Evolutionary conservation across 2,113 vertebrate genomes (phyloP).

Genomic region (rabbit (Oryctolagus cuniculus)): DNA sequence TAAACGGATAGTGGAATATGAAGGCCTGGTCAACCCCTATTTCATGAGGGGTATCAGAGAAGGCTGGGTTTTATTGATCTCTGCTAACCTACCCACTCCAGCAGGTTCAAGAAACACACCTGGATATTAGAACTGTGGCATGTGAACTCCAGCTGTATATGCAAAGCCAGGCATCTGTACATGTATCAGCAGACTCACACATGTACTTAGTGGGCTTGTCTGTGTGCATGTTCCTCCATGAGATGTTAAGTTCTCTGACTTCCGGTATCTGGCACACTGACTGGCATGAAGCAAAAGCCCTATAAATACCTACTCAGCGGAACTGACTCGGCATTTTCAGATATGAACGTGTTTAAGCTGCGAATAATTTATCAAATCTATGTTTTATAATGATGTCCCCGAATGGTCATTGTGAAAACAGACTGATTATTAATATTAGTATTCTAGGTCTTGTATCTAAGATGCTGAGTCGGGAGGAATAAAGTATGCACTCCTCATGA

Average conservation of each 20-base stretch:
- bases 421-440: neutral
- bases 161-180: neutral
- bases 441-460: neutral
- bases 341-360: neutral
- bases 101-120: neutral
- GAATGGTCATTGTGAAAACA: neutral
- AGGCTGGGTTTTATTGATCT: neutral
- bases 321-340: conserved; percentile 26
- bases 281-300: neutral
- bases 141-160: neutral
- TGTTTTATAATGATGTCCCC: neutral
- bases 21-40: neutral
- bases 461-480: neutral
- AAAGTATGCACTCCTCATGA: neutral
- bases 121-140: neutral
- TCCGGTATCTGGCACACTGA: neutral
- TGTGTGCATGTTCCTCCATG: neutral
- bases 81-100: neutral
- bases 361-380: conserved; percentile 12
- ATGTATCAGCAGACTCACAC: neutral
- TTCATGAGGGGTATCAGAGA: neutral
- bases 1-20: neutral
- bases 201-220: neutral
- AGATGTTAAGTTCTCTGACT: neutral
- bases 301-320: neutral